Conservation (phyloP, 1,140 invertebrate genomes). For the Bombus picipes region DNA sequence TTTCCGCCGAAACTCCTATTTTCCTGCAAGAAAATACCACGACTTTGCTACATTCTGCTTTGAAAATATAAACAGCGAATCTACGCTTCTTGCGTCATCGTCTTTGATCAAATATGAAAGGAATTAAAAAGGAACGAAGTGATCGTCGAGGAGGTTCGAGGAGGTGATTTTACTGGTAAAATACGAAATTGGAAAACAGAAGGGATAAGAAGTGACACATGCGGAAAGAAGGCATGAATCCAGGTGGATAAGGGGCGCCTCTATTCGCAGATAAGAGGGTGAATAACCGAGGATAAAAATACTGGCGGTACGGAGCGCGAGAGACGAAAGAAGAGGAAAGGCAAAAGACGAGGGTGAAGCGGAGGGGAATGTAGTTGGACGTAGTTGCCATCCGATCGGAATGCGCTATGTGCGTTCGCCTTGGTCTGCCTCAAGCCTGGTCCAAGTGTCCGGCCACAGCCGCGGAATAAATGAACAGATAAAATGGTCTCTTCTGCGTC, state of each 20-base stretch:
- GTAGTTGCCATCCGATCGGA: slow-evolving; percentile 76
- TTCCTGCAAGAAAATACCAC: too few species aligned
- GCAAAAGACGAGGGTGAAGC: slow-evolving; percentile 29
- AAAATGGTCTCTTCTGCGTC: slow-evolving; percentile 73
- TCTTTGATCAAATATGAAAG: not conserved
- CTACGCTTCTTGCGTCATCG: not conserved
- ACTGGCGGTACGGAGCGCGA: slow-evolving; percentile 64
- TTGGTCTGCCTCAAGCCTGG: slow-evolving; percentile 65
- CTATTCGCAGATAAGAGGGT: slow-evolving; percentile 77
- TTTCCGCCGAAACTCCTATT: not conserved
- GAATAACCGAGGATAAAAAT: slow-evolving; percentile 82
- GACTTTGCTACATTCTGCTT: not conserved
- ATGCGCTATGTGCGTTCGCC: slow-evolving; percentile 75
- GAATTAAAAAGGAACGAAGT: not conserved
- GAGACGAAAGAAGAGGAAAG: slow-evolving; percentile 43
- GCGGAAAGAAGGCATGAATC: slow-evolving; percentile 39
- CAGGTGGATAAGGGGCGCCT: slow-evolving; percentile 63
- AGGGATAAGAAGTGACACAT: not conserved
- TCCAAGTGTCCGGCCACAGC: slow-evolving; percentile 71
- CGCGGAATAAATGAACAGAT: slow-evolving; percentile 79
- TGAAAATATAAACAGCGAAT: not conserved
- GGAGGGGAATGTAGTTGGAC: slow-evolving; percentile 65
- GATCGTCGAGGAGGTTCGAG: not conserved
- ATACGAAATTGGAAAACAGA: not conserved
- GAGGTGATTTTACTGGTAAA: too few species aligned